phyloP scores from a whole-genome alignment of 2,888 invertebrate genomes.

The Phortica okadai region DNA sequence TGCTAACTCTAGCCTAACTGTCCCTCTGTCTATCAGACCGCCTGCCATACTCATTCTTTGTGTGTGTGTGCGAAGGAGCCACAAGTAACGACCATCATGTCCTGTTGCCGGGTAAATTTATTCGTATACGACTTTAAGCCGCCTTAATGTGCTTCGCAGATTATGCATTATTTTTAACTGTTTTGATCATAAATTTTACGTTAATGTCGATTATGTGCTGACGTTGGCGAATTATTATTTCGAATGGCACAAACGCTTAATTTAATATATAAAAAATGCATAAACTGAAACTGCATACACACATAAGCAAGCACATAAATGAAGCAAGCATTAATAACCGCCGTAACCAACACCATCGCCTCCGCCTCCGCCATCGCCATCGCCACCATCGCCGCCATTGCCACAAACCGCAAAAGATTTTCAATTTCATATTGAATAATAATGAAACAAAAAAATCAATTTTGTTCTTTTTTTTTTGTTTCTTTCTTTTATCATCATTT shows the following conservation, averaged over 20 bases:
- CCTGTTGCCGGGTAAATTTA: slow-evolving; percentile 31
- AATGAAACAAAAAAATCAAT: slow-evolving; percentile 13
- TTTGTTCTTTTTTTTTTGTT: background rate
- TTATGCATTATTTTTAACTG: slow-evolving; percentile 8
- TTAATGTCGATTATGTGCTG: slow-evolving; percentile 67
- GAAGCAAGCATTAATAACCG: background rate
- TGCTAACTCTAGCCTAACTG: background rate
- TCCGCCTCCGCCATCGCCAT: background rate
- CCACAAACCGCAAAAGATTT: background rate
- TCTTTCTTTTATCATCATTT: background rate
- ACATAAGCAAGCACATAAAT: background rate
- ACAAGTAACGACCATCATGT: slow-evolving; percentile 16
- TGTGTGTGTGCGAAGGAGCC: background rate
- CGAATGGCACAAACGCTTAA: slow-evolving; percentile 8
- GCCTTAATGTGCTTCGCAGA: background rate
- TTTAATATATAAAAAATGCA: slow-evolving; percentile 6
- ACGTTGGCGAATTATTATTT: slow-evolving; percentile 39
- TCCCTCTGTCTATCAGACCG: too few species aligned
- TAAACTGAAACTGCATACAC: slow-evolving; percentile 2
- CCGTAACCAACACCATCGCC: background rate
- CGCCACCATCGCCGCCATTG: background rate
- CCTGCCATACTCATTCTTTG: too few species aligned
- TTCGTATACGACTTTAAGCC: slow-evolving; percentile 29
- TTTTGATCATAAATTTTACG: slow-evolving; percentile 64
- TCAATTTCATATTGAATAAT: slow-evolving; percentile 9